A percentile compares a stretch with the other conserved stretches of the same genome.
phyloP scores from a whole-genome alignment of 2,797 vertebrate genomes.

The Notolabrus celidotus region DNA sequence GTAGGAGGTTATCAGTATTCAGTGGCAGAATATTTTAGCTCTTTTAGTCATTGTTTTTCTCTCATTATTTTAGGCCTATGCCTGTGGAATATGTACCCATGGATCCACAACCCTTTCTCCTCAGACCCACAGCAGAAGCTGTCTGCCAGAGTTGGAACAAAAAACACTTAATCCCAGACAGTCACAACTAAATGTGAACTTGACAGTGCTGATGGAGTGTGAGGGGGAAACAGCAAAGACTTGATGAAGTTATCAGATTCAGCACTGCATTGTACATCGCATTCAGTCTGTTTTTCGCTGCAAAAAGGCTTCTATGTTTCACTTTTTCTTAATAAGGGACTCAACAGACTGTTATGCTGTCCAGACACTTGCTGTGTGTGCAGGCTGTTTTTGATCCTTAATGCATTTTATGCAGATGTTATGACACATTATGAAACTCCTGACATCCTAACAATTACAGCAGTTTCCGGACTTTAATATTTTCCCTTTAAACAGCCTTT shows the following conservation, averaged over 20 bases:
- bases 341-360: conserved; percentile 19
- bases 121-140: conserved; percentile 57
- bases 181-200: conserved; percentile 42
- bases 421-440: not conserved
- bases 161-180: conserved; percentile 39
- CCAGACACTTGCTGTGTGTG: conserved; percentile 6
- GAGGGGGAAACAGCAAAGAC: conserved; percentile 23
- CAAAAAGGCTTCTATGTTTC: conserved; percentile 14
- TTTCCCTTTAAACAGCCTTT: conserved; percentile 28
- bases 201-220: conserved; percentile 29
- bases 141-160: conserved; percentile 50
- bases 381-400: not conserved
- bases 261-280: conserved; percentile 8
- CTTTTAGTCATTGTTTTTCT: conserved; percentile 36
- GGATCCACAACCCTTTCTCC: conserved; percentile 68
- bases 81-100: conserved; percentile 73
- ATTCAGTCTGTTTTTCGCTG: conserved; percentile 25
- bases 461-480: conserved; percentile 25
- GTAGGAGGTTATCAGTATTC: conserved; percentile 7
- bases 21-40: conserved; percentile 29
- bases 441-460: conserved; percentile 5
- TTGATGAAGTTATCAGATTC: conserved; percentile 29
- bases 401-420: not conserved
- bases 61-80: conserved; percentile 74
- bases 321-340: conserved; percentile 19